Evolutionary conservation across 2,797 vertebrate genomes (phyloP), one percentile per base, ranked within the genome.

Genomic region (Myiothlypis coronata): DNA sequence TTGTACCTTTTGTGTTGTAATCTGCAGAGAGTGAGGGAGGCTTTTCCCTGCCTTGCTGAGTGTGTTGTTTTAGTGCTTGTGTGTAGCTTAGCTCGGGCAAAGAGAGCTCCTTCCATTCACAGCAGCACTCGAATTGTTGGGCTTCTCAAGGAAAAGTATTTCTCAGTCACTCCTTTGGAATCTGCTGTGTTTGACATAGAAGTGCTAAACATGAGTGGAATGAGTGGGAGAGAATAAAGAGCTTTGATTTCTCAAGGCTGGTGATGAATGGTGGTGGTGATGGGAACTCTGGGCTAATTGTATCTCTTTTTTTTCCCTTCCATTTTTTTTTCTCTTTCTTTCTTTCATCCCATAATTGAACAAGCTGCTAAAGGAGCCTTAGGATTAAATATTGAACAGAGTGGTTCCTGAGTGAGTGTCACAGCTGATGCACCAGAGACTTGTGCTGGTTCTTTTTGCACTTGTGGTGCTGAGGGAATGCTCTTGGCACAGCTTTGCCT

Each of bases 341-440:
- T 70, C 61, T 49, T 79, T 71, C 30, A 41, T 68, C 37, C n/a
- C 16, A 17, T 68, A 86, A 91, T 60, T 91, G 67, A 80, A 70
- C 60, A 88, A 75, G 57, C 34, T 90, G 47, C 81, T 95, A 34
- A 89, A 89, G 72, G 50, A 78, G n/a, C 24, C 9, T 39, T 55
- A 77, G 61, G 46, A 75, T 93, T 95, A 93, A 92, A 67, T 79
- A 79, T 82, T 92, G 83, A 93, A 72, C 44, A 52, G 70, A 84
- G 76, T 69, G 18, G 10, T 69, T 84, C 74, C 77, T 12, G 27
- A 68, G 67, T 49, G 72, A 78, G 41, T 28, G 50, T 84, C 2
- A 0, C 74, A 84, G 70, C 67, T 93, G 63, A 92, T 44, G 74
- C 63, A 34, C 26, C 12, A 32, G 74, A 55, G 59, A 61, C n/a